Percentiles rank a stretch among this genome's conserved stretches.
Conservation (phyloP, 2,888 invertebrate genomes). For the Folsomia candida region DNA sequence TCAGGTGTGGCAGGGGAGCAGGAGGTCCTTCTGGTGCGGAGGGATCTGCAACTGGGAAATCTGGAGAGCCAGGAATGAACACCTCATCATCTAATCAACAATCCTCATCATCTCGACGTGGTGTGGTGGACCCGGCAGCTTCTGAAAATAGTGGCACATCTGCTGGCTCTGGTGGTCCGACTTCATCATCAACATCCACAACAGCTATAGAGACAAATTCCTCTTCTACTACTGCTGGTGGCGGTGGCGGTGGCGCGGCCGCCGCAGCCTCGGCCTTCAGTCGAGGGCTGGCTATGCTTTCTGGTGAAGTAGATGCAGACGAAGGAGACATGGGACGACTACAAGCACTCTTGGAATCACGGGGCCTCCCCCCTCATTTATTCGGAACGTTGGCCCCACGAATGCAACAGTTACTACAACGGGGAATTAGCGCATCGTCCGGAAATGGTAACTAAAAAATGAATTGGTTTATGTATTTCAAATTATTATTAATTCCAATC, state of each 20-base stretch:
- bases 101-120: conserved; percentile 40
- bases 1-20: conserved; percentile 51
- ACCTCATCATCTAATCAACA: conserved; percentile 46
- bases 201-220: too few relatives aligned
- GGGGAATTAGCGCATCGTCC: conserved; percentile 86
- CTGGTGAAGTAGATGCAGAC: conserved; percentile 65
- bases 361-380: conserved; percentile 93
- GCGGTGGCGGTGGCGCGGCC: background rate
- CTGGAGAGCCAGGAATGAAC: conserved; percentile 53
- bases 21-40: conserved; percentile 46
- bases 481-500: conserved; percentile 1
- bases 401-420: conserved; percentile 92
- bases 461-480: background rate
- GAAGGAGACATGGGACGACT: conserved; percentile 93
- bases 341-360: conserved; percentile 88
- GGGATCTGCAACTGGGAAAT: too few relatives aligned
- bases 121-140: conserved; percentile 22
- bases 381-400: conserved; percentile 93
- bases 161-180: background rate
- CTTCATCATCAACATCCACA: background rate
- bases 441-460: conserved; percentile 56
- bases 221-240: background rate
- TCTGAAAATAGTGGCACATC: background rate
- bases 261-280: conserved; percentile 61
- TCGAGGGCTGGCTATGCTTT: conserved; percentile 49